Base-by-base conservation (phyloP, 2,113 vertebrate genomes). In the Hiodon tergisus region DNA sequence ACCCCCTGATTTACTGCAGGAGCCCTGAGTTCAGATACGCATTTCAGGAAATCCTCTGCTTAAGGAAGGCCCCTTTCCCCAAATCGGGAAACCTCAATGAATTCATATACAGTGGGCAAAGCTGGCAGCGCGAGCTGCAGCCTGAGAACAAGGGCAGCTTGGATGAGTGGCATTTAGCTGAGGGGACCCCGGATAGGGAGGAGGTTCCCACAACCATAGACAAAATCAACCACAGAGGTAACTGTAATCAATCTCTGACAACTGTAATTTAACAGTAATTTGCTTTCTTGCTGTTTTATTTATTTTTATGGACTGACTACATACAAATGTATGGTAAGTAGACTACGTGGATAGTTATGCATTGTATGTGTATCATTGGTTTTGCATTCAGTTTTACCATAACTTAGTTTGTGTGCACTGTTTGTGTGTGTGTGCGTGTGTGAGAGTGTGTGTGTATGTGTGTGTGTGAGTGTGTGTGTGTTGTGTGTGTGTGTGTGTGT, bases 1-100 rank as follows among this genome's bases (percentile, higher is more conserved):
- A 99, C 80, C 96, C 97, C 0, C 84, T 99, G 2, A 99, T 99
- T 84, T 99, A 99, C 91, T 99, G 96, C 88, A 88, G 94, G 17
- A 99, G 96, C 84, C 94, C 94, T 0, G 96, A 98, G 81, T 98
- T 98, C 87, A 92, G 97, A 81, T 89, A 91, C 2, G 95, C 96
- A 76, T 97, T 98, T 81, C 93, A 98, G 88, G 95, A 96, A 86
- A 91, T 98, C 54, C 90, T 99, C 75, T 93, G 92, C 81, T 71
- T 92, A 52, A 89, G 90, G 81, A 82, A 90, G 75, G 68, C 62
- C 31, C 85, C 85, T 0, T 85, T 87, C 0, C 9, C 86, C 8
- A 91, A 93, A 85, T 83, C 86, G 87, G 88, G 84, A 5, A 71
- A 16, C 50, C 73, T 84, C 46, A 92, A 93, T 0, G 92, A 90